Percentiles rank a stretch among this genome's conserved stretches.
Conservation (phyloP, 2,113 vertebrate genomes). For the Dromaius novaehollandiae region DNA sequence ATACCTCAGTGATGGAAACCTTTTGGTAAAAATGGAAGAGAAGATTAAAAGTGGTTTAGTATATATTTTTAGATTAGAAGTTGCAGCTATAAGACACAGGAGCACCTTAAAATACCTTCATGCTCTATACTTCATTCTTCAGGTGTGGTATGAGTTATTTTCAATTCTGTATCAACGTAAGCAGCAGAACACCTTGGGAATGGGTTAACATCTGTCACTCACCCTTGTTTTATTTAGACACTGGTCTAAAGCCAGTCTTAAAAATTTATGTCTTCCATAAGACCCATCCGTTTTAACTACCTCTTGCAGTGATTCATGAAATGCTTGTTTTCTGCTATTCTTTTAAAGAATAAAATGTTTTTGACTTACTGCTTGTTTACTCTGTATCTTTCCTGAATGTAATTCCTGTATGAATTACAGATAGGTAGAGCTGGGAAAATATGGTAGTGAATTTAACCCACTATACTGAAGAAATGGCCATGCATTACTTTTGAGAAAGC, state of each 20-base stretch:
- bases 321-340: not conserved
- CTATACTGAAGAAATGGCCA: not conserved
- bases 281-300: constrained; percentile 17
- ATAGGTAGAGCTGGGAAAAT: not conserved
- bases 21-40: not conserved
- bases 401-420: constrained; percentile 12
- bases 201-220: constrained; percentile 25
- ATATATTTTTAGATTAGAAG: not conserved
- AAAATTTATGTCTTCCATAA: constrained; percentile 26
- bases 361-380: constrained; percentile 23
- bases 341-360: not conserved
- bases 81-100: not conserved
- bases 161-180: not conserved
- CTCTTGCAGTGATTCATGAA: not conserved
- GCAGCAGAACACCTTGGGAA: not conserved
- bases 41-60: not conserved
- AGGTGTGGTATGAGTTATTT: constrained; percentile 30
- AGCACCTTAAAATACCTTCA: not conserved
- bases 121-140: not conserved
- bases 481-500: not conserved
- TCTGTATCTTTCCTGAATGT: not conserved
- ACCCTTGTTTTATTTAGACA: constrained; percentile 13
- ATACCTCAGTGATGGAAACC: not conserved
- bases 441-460: not conserved
- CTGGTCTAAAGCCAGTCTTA: not conserved